phyloP scores from a whole-genome alignment of 2,113 vertebrate genomes.

The Dicaeum eximium region DNA sequence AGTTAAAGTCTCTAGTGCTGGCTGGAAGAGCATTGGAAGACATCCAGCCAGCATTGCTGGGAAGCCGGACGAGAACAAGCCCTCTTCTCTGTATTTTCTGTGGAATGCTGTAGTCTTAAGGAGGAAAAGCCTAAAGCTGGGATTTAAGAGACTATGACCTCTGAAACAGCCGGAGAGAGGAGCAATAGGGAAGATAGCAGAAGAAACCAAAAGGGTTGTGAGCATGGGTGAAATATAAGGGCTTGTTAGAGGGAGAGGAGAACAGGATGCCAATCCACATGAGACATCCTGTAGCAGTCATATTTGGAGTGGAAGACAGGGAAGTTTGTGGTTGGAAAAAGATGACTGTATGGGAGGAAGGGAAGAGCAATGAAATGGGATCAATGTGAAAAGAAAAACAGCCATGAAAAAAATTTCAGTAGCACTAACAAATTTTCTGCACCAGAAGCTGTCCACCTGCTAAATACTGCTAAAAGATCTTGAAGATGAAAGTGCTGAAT shows the following conservation, averaged over 20 bases:
- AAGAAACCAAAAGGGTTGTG: background rate
- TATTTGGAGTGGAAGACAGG: background rate
- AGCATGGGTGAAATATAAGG: background rate
- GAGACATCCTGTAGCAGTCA: background rate
- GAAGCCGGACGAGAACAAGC: background rate
- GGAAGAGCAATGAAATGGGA: background rate
- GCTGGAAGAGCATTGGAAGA: background rate
- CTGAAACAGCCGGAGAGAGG: background rate
- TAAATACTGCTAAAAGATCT: background rate
- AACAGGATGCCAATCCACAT: background rate
- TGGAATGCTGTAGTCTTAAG: background rate
- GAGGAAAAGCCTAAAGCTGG: background rate
- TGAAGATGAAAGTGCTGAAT: background rate
- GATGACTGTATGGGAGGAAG: background rate
- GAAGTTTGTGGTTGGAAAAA: background rate
- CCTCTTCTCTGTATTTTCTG: background rate
- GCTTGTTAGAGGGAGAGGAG: background rate
- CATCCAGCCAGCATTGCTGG: background rate
- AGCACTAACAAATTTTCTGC: background rate
- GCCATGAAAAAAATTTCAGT: background rate
- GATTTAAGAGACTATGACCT: background rate
- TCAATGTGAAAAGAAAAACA: background rate
- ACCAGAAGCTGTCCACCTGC: background rate
- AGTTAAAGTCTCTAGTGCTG: background rate
- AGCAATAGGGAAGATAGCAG: background rate